Evolutionary conservation across 2,113 vertebrate genomes (phyloP).

Genomic region (Leucoraja erinaceus): DNA sequence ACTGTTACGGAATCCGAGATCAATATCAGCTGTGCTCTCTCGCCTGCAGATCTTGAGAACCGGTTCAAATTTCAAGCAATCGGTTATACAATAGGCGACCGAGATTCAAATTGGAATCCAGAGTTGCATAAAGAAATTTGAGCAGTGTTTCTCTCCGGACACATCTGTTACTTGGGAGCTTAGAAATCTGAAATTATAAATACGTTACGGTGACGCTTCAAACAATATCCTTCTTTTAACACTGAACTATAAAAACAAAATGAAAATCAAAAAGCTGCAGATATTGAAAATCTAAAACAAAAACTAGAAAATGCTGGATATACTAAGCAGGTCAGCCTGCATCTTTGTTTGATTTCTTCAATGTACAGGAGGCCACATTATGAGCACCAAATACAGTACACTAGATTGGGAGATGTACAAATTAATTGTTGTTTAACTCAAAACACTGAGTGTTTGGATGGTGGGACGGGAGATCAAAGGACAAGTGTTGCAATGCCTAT

Average conservation of each 20-base stretch:
- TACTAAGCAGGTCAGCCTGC: too few relatives aligned
- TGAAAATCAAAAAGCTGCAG: too few relatives aligned
- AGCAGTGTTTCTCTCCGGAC: not conserved
- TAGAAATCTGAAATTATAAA: not conserved
- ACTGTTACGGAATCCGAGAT: not conserved
- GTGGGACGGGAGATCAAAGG: too few relatives aligned
- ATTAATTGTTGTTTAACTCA: too few relatives aligned
- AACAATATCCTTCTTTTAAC: not conserved
- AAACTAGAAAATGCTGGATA: too few relatives aligned
- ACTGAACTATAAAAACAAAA: not conserved
- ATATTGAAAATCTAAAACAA: too few relatives aligned
- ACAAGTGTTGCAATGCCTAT: too few relatives aligned
- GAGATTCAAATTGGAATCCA: not conserved
- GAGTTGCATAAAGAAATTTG: not conserved
- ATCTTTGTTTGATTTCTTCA: too few relatives aligned
- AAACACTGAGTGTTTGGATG: too few relatives aligned
- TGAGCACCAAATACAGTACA: too few relatives aligned
- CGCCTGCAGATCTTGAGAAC: not conserved
- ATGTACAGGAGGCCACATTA: too few relatives aligned
- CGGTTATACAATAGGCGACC: not conserved
- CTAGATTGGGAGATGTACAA: too few relatives aligned
- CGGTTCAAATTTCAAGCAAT: not conserved
- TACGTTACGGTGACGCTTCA: not conserved
- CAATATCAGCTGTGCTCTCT: not conserved
- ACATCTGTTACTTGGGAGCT: not conserved